Conservation (phyloP, 1,140 invertebrate species). For the Bombus pascuorum region DNA sequence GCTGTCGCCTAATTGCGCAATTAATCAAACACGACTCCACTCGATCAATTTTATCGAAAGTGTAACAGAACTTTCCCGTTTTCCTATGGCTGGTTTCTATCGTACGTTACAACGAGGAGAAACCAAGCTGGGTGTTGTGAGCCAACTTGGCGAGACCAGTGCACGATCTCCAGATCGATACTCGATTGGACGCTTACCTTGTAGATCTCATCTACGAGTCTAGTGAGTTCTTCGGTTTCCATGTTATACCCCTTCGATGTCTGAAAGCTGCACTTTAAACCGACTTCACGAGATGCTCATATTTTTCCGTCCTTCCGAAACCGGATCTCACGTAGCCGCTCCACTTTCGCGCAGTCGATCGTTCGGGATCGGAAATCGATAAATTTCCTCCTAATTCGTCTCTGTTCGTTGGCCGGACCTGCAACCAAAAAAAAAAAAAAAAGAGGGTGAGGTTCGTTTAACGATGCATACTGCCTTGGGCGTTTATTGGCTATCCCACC, state of each 20-base stretch:
- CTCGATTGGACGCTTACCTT: conserved; percentile 85
- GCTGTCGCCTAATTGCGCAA: neutral
- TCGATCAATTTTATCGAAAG: conserved; percentile 20
- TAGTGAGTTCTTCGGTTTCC: conserved; percentile 94
- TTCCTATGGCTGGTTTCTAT: conserved; percentile 15
- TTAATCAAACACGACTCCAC: neutral
- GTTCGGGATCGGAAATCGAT: conserved; percentile 54
- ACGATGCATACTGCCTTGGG: neutral
- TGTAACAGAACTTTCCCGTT: conserved; percentile 23
- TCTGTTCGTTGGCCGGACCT: conserved; percentile 31
- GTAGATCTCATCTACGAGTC: conserved; percentile 94
- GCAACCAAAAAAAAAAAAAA: neutral
- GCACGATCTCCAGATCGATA: conserved; percentile 25
- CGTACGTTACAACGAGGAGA: neutral
- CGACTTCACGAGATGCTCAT: conserved; percentile 78
- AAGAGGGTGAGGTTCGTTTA: neutral
- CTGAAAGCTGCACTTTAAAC: conserved; percentile 68
- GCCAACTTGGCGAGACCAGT: neutral
- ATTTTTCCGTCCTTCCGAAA: conserved; percentile 74
- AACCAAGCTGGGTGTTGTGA: neutral
- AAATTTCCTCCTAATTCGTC: neutral
- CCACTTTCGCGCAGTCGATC: conserved; percentile 71
- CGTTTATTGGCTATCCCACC: neutral
- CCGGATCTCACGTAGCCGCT: conserved; percentile 71
- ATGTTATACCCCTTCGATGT: conserved; percentile 80